Conservation (phyloP, 2,888 invertebrate genomes). For the Meliscaeva auricollis region DNA sequence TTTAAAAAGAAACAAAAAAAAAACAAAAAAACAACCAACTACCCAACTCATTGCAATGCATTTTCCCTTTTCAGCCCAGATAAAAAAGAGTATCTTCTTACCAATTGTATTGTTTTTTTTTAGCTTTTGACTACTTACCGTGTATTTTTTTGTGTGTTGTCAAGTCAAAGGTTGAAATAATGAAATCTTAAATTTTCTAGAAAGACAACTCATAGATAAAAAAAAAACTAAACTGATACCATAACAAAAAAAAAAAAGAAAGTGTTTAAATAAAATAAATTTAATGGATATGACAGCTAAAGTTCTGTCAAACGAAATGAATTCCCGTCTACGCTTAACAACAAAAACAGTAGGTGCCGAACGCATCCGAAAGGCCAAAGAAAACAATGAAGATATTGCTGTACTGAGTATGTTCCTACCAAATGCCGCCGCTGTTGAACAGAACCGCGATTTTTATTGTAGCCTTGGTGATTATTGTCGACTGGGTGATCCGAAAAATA, state of each 20-base stretch:
- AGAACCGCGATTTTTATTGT: slow-evolving; percentile 92
- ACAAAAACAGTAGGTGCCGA: slow-evolving; percentile 94
- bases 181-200: slow-evolving; percentile 1
- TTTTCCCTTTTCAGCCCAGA: slow-evolving; percentile 20
- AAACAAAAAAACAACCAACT: not conserved
- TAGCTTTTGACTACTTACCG: not conserved
- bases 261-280: not conserved
- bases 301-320: slow-evolving; percentile 91
- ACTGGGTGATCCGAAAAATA: slow-evolving; percentile 90
- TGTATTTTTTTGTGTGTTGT: not conserved
- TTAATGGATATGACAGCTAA: slow-evolving; percentile 88
- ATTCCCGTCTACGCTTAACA: slow-evolving; percentile 89
- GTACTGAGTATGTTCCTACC: slow-evolving; percentile 94
- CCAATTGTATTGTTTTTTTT: not conserved
- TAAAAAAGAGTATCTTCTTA: slow-evolving; percentile 20
- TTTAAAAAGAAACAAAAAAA: not conserved
- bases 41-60: slow-evolving; percentile 44
- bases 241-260: slow-evolving; percentile 3
- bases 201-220: not conserved
- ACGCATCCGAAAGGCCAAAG: slow-evolving; percentile 90
- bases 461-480: slow-evolving; percentile 90
- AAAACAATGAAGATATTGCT: slow-evolving; percentile 94
- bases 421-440: slow-evolving; percentile 86
- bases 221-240: slow-evolving; percentile 48
- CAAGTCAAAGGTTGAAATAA: slow-evolving; percentile 24